phyloP scores from a whole-genome alignment of 2,888 invertebrate genomes.

The Clistopyga incitator region DNA sequence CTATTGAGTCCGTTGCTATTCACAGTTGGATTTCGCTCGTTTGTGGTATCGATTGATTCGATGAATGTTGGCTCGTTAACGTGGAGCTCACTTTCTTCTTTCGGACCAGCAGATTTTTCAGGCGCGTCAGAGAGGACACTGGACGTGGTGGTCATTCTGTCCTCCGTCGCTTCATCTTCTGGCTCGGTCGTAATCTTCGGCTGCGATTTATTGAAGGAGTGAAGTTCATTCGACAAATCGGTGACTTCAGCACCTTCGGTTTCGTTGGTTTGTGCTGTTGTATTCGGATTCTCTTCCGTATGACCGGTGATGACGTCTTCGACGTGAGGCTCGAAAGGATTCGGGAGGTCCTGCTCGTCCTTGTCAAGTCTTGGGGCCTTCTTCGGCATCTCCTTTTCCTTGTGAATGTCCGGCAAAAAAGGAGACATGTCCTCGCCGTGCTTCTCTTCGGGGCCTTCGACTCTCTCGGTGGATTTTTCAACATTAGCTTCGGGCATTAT shows the following conservation, averaged over 20 bases:
- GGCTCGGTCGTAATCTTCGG: conserved; percentile 51
- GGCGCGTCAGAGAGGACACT: conserved; percentile 51
- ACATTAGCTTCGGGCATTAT: conserved; percentile 67
- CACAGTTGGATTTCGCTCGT: neutral
- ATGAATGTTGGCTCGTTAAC: conserved; percentile 35
- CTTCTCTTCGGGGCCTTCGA: conserved; percentile 72
- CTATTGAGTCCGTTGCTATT: conserved; percentile 46
- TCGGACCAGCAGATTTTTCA: neutral
- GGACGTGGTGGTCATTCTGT: conserved; percentile 59
- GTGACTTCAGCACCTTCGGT: conserved; percentile 63
- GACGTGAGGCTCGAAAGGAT: conserved; percentile 84
- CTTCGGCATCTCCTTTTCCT: conserved; percentile 79
- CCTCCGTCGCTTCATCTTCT: conserved; percentile 60
- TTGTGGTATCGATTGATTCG: conserved; percentile 24
- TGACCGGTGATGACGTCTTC: conserved; percentile 75
- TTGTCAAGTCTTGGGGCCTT: conserved; percentile 85
- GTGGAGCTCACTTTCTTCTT: conserved; percentile 9
- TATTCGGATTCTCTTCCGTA: conserved; percentile 54
- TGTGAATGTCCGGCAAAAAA: conserved; percentile 88
- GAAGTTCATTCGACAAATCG: conserved; percentile 64
- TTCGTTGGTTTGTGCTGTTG: conserved; percentile 30
- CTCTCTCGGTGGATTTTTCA: conserved; percentile 65
- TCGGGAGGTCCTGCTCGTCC: conserved; percentile 85
- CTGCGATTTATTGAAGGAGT: conserved; percentile 53
- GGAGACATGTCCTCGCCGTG: conserved; percentile 88